Conservation (phyloP, 2,797 vertebrate genomes). For the Chaenodraco wilsoni region DNA sequence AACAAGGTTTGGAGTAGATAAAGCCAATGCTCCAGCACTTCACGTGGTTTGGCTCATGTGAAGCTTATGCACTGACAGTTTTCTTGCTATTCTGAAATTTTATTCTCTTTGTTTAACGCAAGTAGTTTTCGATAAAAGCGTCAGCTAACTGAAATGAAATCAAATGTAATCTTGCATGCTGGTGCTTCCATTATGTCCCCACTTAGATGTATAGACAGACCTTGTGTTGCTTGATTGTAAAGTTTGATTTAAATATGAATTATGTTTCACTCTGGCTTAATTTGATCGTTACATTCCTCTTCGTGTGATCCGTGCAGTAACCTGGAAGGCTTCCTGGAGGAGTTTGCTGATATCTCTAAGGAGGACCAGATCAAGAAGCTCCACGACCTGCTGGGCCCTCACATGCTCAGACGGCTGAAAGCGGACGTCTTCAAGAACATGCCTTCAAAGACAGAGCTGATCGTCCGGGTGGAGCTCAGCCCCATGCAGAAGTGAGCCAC, state of each 20-base stretch:
- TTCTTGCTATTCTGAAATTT: too few relatives aligned
- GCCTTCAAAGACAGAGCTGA: slow-evolving; percentile 97
- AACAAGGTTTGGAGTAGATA: too few relatives aligned
- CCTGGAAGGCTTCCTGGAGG: slow-evolving; percentile 97
- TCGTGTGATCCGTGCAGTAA: slow-evolving; percentile 82
- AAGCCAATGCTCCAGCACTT: too few relatives aligned
- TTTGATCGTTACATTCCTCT: background rate
- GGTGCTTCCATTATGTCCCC: background rate
- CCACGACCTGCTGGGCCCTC: slow-evolving; percentile 94
- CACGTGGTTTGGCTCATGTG: too few relatives aligned
- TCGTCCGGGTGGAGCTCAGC: slow-evolving; percentile 96
- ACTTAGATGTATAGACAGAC: background rate
- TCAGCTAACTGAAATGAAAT: too few relatives aligned
- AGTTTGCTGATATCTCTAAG: slow-evolving; percentile 98
- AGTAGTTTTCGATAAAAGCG: too few relatives aligned
- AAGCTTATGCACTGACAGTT: too few relatives aligned
- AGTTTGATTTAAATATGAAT: background rate
- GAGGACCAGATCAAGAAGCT: slow-evolving; percentile 99
- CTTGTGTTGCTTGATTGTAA: background rate
- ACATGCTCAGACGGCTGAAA: slow-evolving; percentile 96
- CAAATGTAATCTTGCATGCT: background rate
- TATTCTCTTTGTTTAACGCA: too few relatives aligned
- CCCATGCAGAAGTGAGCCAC: slow-evolving; percentile 96
- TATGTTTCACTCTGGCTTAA: fast-evolving
- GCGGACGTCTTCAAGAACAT: slow-evolving; percentile 98